Evolutionary conservation across 53 echinoderm and acorn worm species (phyloP).

Genomic region (Mesocentrotus franciscanus): DNA sequence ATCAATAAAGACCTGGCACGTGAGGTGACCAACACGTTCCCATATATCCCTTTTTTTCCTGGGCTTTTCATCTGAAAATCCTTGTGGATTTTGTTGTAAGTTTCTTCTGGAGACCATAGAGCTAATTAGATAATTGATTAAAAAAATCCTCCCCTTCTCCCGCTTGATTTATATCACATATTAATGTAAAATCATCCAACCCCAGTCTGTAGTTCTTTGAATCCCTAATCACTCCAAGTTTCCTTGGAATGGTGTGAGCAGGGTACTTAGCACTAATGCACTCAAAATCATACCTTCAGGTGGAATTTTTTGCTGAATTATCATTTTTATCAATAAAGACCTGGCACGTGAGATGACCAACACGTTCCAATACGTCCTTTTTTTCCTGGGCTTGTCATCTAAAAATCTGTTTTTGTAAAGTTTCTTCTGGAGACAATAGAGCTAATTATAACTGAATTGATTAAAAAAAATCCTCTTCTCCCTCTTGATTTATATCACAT

Average conservation of each 20-base stretch:
- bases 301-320: not conserved
- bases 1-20: not conserved
- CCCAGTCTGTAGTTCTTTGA: not conserved
- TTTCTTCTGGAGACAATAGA: too few relatives aligned
- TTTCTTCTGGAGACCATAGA: too few relatives aligned
- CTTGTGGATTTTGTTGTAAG: not conserved
- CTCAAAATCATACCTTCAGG: not conserved
- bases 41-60: too few relatives aligned
- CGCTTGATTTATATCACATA: too few relatives aligned
- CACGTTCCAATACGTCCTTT: too few relatives aligned
- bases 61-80: too few relatives aligned
- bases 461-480: too few relatives aligned
- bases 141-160: too few relatives aligned
- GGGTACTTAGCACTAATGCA: not conserved
- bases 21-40: conserved; percentile 21
- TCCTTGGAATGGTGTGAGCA: not conserved
- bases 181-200: too few relatives aligned
- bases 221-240: not conserved
- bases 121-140: too few relatives aligned
- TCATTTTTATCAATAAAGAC: not conserved
- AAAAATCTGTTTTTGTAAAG: not conserved
- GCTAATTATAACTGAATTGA: too few relatives aligned
- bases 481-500: too few relatives aligned
- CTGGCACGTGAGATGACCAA: not conserved
- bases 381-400: not conserved